Evolutionary conservation across 2,888 invertebrate genomes (phyloP), one percentile per base, ranked within the genome.

Genomic region (Hipparchia sbordonii): DNA sequence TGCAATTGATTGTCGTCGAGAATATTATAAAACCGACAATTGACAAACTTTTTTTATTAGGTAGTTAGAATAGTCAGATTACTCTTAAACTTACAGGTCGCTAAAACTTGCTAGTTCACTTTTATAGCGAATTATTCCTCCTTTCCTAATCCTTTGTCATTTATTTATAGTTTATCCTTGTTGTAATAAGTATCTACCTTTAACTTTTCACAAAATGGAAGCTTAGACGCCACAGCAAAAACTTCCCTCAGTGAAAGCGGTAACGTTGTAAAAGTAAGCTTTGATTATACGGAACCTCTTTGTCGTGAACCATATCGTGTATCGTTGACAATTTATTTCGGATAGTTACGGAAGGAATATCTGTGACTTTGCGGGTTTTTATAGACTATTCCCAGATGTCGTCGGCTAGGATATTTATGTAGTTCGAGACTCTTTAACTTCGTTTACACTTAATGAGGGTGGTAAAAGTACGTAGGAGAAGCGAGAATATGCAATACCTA

Each of bases 321-420:
- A 74, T 73, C 67, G 57, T 68, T 69, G 69, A 72, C 70, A 74
- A 76, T 78, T 78, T 79, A 78, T 84, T 81, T 83, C 75, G 76
- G 80, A 83, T 84, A 86, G 83, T 84, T 82, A 82, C 80, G 74
- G 63, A 65, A 75, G 72, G 68, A 78, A 77, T 77, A 78, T 78
- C 76, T 75, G 72, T 73, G 70, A 77, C 75, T 77, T 74, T 69
- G 75, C 76, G 67, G 72, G 68, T 81, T 81, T 81, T 81, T 81
- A 77, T 77, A 81, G 70, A 77, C 77, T 79, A 77, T 80, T 76
- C 77, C 77, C 76, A 74, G 77, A 73, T 76, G 79, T 74, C 77
- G 62, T 52, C 65, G 46, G 67, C 73, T 66, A 74, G 69, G 73
- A 79, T n/a, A n/a, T 79, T 78, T 78, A 77, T 79, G 72, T 73